These are phyloP conservation scores for Stegophylla sp. DNA, from an alignment of 2,888 invertebrate species.

Conservation along the genomic window DNA sequence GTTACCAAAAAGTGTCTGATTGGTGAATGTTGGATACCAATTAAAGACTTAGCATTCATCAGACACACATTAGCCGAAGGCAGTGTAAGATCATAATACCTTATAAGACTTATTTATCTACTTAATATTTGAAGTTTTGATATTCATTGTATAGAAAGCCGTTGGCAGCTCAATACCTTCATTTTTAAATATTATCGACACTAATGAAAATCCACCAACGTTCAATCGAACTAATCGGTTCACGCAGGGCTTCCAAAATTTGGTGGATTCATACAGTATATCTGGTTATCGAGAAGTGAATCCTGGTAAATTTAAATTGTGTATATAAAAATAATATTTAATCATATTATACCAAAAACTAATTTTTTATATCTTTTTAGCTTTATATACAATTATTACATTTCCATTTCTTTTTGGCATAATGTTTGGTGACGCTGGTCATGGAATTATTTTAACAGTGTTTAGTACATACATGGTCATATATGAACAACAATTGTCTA, in stretches of 20 bases:
- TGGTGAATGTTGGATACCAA: slow-evolving; percentile 88
- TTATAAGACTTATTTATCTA: slow-evolving; percentile 4
- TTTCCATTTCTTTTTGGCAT: slow-evolving; percentile 81
- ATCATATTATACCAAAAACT: too few relatives aligned
- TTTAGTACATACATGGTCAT: slow-evolving; percentile 73
- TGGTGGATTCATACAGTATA: slow-evolving; percentile 92
- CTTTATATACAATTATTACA: slow-evolving; percentile 76
- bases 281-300: slow-evolving; percentile 92
- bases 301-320: slow-evolving; percentile 70
- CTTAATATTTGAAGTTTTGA: slow-evolving; percentile 5
- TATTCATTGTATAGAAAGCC: slow-evolving; percentile 67
- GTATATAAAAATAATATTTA: neutral
- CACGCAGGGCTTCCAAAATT: slow-evolving; percentile 88
- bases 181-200: slow-evolving; percentile 87
- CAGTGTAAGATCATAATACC: slow-evolving; percentile 70
- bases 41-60: slow-evolving; percentile 74
- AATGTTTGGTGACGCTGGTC: slow-evolving; percentile 81
- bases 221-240: slow-evolving; percentile 92
- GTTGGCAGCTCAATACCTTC: slow-evolving; percentile 89
- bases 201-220: slow-evolving; percentile 84
- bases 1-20: slow-evolving; percentile 88
- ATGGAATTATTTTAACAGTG: slow-evolving; percentile 73
- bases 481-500: slow-evolving; percentile 70
- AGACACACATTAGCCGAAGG: slow-evolving; percentile 82
- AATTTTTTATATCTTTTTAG: slow-evolving; percentile 66